Evolutionary conservation across 2,888 invertebrate genomes (phyloP).

Genomic region (Antheraea assamensis): DNA sequence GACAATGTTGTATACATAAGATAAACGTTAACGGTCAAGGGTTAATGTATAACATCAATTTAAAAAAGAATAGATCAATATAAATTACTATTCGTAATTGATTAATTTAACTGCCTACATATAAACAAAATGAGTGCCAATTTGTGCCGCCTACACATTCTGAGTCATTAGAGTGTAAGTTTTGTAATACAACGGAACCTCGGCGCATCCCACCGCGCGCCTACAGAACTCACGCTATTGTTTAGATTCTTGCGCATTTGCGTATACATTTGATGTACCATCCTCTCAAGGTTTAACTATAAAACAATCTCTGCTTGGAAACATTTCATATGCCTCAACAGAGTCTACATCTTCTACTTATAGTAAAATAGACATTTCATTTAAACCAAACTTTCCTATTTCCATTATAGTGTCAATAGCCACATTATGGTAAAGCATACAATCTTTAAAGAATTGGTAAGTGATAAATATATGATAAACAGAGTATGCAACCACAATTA

Average conservation of each 20-base stretch:
- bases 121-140: neutral
- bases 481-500: too few species aligned
- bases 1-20: too few species aligned
- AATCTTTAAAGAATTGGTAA: too few species aligned
- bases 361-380: too few species aligned
- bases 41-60: too few species aligned
- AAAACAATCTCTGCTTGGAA: neutral
- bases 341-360: too few species aligned
- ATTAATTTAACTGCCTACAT: slow-evolving; percentile 5
- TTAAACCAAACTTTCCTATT: too few species aligned
- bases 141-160: neutral
- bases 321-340: neutral
- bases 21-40: too few species aligned
- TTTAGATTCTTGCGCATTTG: neutral
- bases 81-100: neutral
- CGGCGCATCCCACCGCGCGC: slow-evolving; percentile 22
- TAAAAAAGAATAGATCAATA: neutral
- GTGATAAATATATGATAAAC: too few species aligned
- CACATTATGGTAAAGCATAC: too few species aligned
- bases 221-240: slow-evolving; percentile 20
- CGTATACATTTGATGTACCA: neutral
- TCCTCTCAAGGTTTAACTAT: neutral
- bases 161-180: slow-evolving; percentile 6
- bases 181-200: slow-evolving; percentile 10
- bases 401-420: too few species aligned